A percentile compares a stretch with the other conserved stretches of the same genome.
These are phyloP conservation scores for Temnothorax longispinosus DNA, from an alignment of 1,140 invertebrate genomes.

Conservation along the genomic window DNA sequence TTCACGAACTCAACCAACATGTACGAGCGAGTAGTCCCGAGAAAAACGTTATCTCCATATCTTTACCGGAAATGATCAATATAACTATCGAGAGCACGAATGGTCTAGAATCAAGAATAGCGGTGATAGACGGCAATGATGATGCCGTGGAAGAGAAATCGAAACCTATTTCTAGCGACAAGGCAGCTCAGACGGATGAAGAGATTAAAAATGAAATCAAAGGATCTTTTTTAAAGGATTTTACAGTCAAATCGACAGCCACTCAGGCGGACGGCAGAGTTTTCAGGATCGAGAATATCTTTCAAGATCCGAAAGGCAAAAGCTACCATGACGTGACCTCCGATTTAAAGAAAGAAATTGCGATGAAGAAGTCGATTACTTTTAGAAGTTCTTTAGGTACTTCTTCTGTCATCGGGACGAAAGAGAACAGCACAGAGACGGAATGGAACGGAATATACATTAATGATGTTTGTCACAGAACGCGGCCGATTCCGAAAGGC, in stretches of 20 bases:
- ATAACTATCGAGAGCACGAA: conserved; percentile 80
- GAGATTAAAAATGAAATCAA: conserved; percentile 39
- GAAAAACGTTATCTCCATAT: conserved; percentile 79
- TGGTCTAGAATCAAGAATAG: conserved; percentile 77
- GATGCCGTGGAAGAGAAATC: conserved; percentile 25
- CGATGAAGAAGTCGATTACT: conserved; percentile 68
- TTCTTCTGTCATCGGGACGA: conserved; percentile 65
- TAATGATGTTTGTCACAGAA: conserved; percentile 23
- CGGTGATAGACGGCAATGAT: conserved; percentile 70
- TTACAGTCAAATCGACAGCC: conserved; percentile 39
- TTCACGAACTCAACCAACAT: not conserved
- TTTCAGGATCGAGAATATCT: conserved; percentile 80
- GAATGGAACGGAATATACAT: not conserved
- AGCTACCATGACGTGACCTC: conserved; percentile 19
- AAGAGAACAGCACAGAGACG: conserved; percentile 30
- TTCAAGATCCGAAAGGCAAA: conserved; percentile 73
- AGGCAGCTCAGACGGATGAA: conserved; percentile 75
- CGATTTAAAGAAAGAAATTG: conserved; percentile 39
- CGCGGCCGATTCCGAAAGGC: conserved; percentile 3
- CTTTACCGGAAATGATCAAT: conserved; percentile 78
- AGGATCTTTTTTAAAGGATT: not conserved
- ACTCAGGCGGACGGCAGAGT: conserved; percentile 72
- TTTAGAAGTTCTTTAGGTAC: conserved; percentile 78
- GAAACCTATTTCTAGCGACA: conserved; percentile 55
- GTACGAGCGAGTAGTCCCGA: conserved; percentile 40